Base-by-base conservation (phyloP, 2,888 invertebrate species). In the Drosophila falleni region DNA sequence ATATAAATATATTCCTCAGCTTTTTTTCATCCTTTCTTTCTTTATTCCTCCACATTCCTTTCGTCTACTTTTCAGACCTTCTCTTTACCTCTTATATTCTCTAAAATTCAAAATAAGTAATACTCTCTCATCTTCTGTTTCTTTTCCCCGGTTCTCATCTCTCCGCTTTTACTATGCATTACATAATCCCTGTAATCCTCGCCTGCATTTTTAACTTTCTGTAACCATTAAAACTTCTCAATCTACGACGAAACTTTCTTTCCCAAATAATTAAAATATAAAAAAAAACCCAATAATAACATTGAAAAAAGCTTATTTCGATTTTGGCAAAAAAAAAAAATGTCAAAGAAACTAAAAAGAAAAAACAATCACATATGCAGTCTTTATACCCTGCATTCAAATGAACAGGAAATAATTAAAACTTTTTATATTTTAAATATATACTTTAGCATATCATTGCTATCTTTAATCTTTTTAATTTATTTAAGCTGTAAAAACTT, bases 281-380 rank as follows among this genome's bases (percentile, higher is more conserved):
- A 37, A 16, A 33, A 13, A 35, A 35, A 5, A 46, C 29, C 11
- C 44, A 39, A 41, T 26, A 51, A 74, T 55, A 60, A 66, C 59
- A 60, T 51, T 56, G 26, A 26, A 47, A 67, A 46, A 67, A 46
- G 4, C 39, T 46, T 50, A 50, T 49, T 31, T 41, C 11, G 53
- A 33, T 19, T 50, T 46, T 29, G 35, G 4, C 50, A 33, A 56
- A 55, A 35, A 44, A 29, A 47, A 29, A 29, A 29, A 26, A 49
- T 5, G 11, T 41, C 35, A 15, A 42, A 58, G 16, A 19, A 5
- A 33, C 37, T 37, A 19, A 19, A 44, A 42, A 53, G n/a, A 6
- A 16, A 51, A 82, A 61, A 61, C 71, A 71, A 79, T 67, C 42
- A 54, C 44, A 67, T 44, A 51, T 54, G 72, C 46, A 61, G 66